These are phyloP conservation scores for Torymus auratus DNA, from an alignment of 2,888 invertebrate genomes.

Conservation along the genomic window DNA sequence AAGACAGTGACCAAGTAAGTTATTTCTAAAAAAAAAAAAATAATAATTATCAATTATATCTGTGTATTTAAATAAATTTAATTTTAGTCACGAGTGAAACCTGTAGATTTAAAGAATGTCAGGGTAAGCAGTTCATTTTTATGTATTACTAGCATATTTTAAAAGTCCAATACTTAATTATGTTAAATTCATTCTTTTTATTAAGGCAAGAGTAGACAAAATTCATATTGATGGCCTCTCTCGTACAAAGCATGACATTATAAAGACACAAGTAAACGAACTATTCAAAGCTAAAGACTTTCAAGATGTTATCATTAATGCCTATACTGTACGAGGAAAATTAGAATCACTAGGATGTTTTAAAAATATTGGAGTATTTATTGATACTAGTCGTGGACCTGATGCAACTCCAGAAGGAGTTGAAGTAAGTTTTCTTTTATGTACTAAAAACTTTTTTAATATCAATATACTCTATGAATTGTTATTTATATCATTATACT, in stretches of 20 bases:
- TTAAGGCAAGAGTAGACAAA: conserved; percentile 88
- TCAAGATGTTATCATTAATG: conserved; percentile 86
- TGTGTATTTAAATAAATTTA: background rate
- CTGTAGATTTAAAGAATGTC: conserved; percentile 65
- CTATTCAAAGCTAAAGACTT: conserved; percentile 92
- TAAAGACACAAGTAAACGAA: conserved; percentile 87
- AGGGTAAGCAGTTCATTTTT: conserved; percentile 60
- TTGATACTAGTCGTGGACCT: conserved; percentile 91
- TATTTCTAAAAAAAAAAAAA: background rate
- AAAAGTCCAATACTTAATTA: conserved; percentile 1
- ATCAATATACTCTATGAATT: no score
- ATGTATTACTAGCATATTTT: background rate
- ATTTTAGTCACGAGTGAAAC: conserved; percentile 44
- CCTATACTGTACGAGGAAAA: conserved; percentile 84
- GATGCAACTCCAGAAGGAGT: conserved; percentile 88
- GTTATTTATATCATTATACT: no score
- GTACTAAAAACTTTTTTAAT: background rate
- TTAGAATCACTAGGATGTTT: conserved; percentile 93
- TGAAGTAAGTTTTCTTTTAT: conserved; percentile 79
- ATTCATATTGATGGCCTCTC: conserved; percentile 90
- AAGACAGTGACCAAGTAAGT: conserved; percentile 33
- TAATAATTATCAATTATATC: background rate
- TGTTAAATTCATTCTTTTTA: conserved; percentile 61
- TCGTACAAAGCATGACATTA: conserved; percentile 93
- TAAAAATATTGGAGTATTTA: conserved; percentile 88